Percentiles rank a stretch among this genome's conserved stretches.
Evolutionary conservation across 2,113 vertebrate genomes (phyloP).

Genomic region (Motacilla tschutschensis): DNA sequence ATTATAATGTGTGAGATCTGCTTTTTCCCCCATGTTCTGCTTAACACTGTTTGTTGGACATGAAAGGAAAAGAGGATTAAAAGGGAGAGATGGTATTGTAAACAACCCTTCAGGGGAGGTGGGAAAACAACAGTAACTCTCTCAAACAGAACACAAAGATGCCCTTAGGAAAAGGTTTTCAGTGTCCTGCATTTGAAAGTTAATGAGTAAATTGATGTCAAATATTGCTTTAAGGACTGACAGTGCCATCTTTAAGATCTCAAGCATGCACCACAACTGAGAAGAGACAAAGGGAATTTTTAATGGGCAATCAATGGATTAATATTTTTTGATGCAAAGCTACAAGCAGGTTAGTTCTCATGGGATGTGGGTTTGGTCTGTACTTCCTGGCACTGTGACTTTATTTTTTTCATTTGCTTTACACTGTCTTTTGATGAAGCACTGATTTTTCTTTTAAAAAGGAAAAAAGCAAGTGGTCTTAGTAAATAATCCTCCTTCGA

Average conservation of each 20-base stretch:
- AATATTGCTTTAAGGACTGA: constrained; percentile 19
- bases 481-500: not conserved
- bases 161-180: constrained; percentile 50
- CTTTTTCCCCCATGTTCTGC: not conserved
- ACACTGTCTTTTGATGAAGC: not conserved
- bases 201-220: constrained; percentile 54
- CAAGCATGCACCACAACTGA: constrained; percentile 31
- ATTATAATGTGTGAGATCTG: constrained; percentile 37
- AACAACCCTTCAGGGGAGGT: constrained; percentile 42
- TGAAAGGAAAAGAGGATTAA: constrained; percentile 54
- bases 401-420: not conserved
- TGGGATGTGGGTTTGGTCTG: constrained; percentile 22
- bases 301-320: constrained; percentile 37
- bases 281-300: constrained; percentile 44
- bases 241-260: constrained; percentile 39
- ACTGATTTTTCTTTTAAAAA: constrained; percentile 2
- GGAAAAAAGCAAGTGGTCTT: not conserved
- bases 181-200: constrained; percentile 49
- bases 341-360: constrained; percentile 11
- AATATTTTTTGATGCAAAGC: constrained; percentile 32
- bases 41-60: constrained; percentile 40
- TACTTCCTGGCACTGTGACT: not conserved
- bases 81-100: constrained; percentile 36
- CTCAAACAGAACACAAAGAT: constrained; percentile 32
- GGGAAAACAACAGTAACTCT: constrained; percentile 50